Percentiles rank a stretch among this genome's conserved stretches.
Evolutionary conservation across 2,797 vertebrate species (phyloP).

Genomic region (Spinus olivaceus): DNA sequence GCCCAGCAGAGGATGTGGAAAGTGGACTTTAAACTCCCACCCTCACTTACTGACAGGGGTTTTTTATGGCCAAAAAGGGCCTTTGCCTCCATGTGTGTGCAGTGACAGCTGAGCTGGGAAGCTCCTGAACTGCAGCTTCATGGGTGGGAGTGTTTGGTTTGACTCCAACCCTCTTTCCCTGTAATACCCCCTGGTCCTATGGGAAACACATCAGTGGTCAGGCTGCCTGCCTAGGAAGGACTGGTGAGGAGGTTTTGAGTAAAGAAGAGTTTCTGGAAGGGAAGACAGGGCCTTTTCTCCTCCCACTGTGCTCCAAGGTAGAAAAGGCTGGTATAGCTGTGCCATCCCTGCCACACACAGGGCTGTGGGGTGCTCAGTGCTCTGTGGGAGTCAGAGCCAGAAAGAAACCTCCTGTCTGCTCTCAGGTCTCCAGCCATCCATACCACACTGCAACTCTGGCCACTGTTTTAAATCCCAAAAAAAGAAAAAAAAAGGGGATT

Average conservation of each 20-base stretch:
- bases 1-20: background rate
- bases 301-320: background rate
- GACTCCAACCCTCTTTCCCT: background rate
- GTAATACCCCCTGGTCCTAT: fast-evolving
- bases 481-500: background rate
- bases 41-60: fast-evolving
- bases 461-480: background rate
- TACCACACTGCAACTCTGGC: background rate
- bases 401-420: background rate
- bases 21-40: background rate
- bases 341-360: background rate
- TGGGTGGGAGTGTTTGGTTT: background rate
- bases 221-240: background rate
- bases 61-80: background rate
- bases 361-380: background rate
- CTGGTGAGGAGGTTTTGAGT: background rate
- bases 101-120: background rate
- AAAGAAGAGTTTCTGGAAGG: background rate
- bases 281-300: background rate
- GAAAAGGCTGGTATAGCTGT: background rate
- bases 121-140: background rate
- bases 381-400: background rate
- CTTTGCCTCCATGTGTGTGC: background rate
- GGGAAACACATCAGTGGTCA: background rate
- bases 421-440: background rate